Conservation (phyloP, 2,113 vertebrate species). For the Gavialis gangeticus region DNA sequence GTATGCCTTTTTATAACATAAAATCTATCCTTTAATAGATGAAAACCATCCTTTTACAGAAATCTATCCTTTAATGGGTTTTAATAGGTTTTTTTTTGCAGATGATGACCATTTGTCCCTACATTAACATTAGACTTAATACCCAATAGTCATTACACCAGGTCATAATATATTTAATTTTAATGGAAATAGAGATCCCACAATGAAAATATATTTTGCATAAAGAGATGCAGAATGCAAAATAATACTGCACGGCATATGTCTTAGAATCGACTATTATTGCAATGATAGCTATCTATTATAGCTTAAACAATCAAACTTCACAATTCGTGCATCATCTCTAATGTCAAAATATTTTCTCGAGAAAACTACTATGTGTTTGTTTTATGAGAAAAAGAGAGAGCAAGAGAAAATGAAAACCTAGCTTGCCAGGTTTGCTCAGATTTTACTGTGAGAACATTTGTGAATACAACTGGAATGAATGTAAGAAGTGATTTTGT, state of each 20-base stretch:
- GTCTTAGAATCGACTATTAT: neutral
- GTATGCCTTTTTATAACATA: neutral
- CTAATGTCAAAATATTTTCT: neutral
- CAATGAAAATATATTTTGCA: neutral
- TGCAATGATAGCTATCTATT: neutral
- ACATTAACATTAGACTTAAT: too few relatives aligned
- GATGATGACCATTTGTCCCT: too few relatives aligned
- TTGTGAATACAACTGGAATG: neutral
- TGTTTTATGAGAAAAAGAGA: neutral
- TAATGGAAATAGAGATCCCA: neutral
- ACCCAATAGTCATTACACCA: neutral
- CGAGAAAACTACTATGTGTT: neutral
- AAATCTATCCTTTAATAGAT: neutral
- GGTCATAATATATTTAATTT: neutral
- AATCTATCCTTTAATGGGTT: too few relatives aligned
- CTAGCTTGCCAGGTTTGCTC: neutral
- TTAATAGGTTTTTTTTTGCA: too few relatives aligned
- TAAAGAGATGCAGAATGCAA: neutral
- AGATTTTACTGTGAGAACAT: neutral
- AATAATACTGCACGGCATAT: neutral
- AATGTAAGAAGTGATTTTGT: slow-evolving; percentile 1
- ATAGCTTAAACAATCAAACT: neutral
- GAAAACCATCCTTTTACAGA: too few relatives aligned
- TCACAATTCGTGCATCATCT: neutral
- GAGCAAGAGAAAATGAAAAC: neutral